Conservation (phyloP, 2,113 vertebrate genomes). For the Silurus asotus region DNA sequence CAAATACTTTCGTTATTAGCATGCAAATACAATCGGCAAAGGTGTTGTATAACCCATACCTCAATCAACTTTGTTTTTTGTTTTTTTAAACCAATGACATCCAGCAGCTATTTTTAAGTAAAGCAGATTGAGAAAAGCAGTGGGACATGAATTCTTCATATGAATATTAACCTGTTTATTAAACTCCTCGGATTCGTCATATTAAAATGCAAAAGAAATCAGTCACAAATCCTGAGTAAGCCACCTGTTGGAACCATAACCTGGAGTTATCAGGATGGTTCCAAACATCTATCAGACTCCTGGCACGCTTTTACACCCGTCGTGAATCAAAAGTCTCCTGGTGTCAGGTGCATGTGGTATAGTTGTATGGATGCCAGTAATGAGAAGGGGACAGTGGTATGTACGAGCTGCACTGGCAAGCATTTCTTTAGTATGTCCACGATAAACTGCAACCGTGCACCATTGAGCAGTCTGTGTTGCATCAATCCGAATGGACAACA, state of each 20-base stretch:
- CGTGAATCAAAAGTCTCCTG: slow-evolving; percentile 1
- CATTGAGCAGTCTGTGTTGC: slow-evolving; percentile 51
- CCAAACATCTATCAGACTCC: slow-evolving; percentile 6
- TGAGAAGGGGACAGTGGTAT: neutral
- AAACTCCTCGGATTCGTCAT: neutral
- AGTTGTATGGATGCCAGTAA: neutral
- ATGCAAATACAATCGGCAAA: slow-evolving; percentile 13
- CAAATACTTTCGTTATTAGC: neutral
- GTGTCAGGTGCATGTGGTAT: neutral
- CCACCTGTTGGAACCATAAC: slow-evolving; percentile 49
- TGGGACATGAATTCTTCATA: slow-evolving; percentile 1
- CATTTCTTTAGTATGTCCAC: neutral
- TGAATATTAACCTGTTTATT: slow-evolving; percentile 27
- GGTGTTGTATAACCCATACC: neutral
- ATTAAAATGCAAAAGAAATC: slow-evolving; percentile 23
- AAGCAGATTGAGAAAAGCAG: slow-evolving; percentile 17
- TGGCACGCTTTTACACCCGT: slow-evolving; percentile 23
- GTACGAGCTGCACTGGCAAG: neutral
- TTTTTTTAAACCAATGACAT: slow-evolving; percentile 8
- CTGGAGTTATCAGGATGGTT: slow-evolving; percentile 18
- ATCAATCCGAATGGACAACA: slow-evolving; percentile 49
- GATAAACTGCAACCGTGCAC: slow-evolving; percentile 40
- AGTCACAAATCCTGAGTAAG: slow-evolving; percentile 34
- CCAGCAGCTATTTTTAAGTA: neutral
- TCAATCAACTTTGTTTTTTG: neutral